Conservation (phyloP, 92 coral and sea anemone species). For the Phymanthus crucifer region DNA sequence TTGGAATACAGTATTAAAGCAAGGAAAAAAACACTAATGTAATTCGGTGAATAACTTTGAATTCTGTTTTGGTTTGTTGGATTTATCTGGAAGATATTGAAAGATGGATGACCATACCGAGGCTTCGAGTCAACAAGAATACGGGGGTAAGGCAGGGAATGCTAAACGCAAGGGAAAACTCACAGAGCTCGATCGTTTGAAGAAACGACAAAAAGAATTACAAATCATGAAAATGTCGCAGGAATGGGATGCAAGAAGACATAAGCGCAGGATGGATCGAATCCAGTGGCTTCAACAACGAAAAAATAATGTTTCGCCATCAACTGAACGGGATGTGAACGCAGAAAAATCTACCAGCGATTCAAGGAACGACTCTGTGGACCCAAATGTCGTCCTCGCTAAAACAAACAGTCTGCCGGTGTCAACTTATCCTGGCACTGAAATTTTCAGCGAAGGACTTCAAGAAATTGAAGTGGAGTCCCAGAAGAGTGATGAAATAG, state of each 20-base stretch:
- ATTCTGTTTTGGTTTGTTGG: constrained; percentile 16
- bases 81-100: constrained; percentile 3
- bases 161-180: constrained; percentile 37
- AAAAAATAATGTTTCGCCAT: constrained; percentile 58
- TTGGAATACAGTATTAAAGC: constrained; percentile 13
- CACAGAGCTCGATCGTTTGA: constrained; percentile 50
- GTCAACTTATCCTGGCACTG: constrained; percentile 4
- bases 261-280: constrained; percentile 78
- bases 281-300: constrained; percentile 88
- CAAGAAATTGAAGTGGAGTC: neutral
- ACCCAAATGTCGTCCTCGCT: neutral
- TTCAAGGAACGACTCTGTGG: constrained; percentile 1
- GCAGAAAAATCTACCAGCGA: neutral
- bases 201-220: constrained; percentile 76
- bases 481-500: neutral
- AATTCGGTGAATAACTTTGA: constrained; percentile 25
- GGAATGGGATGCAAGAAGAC: constrained; percentile 88
- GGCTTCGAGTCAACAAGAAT: constrained; percentile 2
- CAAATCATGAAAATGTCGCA: constrained; percentile 83
- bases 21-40: constrained; percentile 20
- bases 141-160: constrained; percentile 19
- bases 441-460: constrained; percentile 1
- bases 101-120: constrained; percentile 16
- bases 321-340: neutral
- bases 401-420: constrained; percentile 29